These are phyloP conservation scores for Erebia palarica DNA, from an alignment of 2,888 invertebrate genomes.

Conservation along the genomic window DNA sequence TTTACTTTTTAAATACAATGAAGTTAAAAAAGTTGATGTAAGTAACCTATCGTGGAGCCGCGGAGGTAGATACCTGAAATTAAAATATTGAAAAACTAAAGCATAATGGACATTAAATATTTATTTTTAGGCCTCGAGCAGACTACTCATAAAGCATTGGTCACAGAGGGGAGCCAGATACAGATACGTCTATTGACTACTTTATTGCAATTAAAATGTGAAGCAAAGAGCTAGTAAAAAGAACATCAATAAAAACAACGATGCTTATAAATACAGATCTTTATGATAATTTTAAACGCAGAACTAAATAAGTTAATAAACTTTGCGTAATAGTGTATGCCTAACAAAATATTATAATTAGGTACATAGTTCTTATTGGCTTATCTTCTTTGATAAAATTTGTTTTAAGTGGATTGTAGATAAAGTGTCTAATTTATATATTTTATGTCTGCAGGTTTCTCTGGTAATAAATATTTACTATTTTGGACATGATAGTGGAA, in stretches of 20 bases:
- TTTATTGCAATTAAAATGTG: slow-evolving; percentile 39
- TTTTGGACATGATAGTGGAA: neutral
- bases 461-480: neutral
- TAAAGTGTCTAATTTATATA: slow-evolving; percentile 26
- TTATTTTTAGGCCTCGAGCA: slow-evolving; percentile 1
- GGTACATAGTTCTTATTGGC: slow-evolving; percentile 19
- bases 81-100: neutral
- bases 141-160: slow-evolving; percentile 19
- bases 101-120: neutral
- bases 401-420: slow-evolving; percentile 37
- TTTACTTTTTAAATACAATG: too few relatives aligned
- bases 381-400: slow-evolving; percentile 29
- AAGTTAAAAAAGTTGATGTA: too few relatives aligned
- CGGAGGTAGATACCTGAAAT: neutral
- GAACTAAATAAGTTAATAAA: slow-evolving; percentile 41
- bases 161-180: slow-evolving; percentile 42
- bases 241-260: slow-evolving; percentile 51
- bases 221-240: slow-evolving; percentile 54
- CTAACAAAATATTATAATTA: slow-evolving; percentile 38
- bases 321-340: slow-evolving; percentile 40
- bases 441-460: neutral
- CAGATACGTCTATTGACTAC: slow-evolving; percentile 41
- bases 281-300: slow-evolving; percentile 47
- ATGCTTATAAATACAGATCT: slow-evolving; percentile 49
- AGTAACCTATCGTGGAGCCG: too few relatives aligned